A percentile compares a stretch with the other conserved stretches of the same genome.
These are phyloP conservation scores for Zygogramma bicolorata DNA, from an alignment of 2,888 invertebrate genomes.

Conservation along the genomic window DNA sequence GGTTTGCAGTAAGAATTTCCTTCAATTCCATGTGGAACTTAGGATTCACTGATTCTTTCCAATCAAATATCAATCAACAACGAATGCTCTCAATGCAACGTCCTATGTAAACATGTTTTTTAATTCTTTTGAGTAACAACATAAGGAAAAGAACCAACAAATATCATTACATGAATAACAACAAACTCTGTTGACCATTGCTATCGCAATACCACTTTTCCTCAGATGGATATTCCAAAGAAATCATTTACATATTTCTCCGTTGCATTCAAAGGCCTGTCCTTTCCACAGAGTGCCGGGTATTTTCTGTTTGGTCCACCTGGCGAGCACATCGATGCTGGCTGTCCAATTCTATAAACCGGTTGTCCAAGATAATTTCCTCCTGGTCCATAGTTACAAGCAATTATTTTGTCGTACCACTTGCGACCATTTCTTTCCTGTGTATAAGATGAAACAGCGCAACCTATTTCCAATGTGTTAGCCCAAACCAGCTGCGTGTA, in stretches of 20 bases:
- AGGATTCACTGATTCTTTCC: no score
- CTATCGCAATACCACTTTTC: no score
- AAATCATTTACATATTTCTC: slow-evolving; percentile 24
- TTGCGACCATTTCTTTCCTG: slow-evolving; percentile 31
- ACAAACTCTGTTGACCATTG: no score
- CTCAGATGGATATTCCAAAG: not conserved
- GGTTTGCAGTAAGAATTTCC: no score
- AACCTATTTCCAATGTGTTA: slow-evolving; percentile 60
- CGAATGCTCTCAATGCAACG: no score
- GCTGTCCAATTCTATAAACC: slow-evolving; percentile 58
- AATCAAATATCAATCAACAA: no score
- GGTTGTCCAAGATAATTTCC: slow-evolving; percentile 61
- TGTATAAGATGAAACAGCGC: slow-evolving; percentile 59
- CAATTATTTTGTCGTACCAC: slow-evolving; percentile 60
- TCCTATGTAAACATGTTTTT: no score
- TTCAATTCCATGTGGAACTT: no score
- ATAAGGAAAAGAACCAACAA: no score
- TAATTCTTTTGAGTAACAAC: no score
- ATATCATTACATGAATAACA: no score
- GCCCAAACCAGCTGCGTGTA: slow-evolving; percentile 65
- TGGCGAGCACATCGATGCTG: slow-evolving; percentile 54
- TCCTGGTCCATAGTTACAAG: slow-evolving; percentile 63
- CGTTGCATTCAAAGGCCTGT: slow-evolving; percentile 20
- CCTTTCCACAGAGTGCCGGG: slow-evolving; percentile 55
- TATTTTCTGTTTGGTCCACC: slow-evolving; percentile 50